Evolutionary conservation across 2,113 vertebrate genomes (phyloP).

Genomic region (Ictidomys tridecemlineatus): DNA sequence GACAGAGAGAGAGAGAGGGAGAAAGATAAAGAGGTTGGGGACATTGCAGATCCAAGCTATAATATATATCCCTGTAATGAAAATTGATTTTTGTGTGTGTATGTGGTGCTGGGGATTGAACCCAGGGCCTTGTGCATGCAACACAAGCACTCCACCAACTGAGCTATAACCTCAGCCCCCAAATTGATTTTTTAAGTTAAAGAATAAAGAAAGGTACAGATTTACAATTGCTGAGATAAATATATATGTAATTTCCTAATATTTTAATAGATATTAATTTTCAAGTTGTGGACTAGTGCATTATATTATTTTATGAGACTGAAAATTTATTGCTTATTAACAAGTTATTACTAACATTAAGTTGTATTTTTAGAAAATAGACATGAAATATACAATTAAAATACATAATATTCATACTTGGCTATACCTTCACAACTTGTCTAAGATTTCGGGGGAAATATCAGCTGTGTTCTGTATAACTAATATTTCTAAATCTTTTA

Average conservation of each 20-base stretch:
- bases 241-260: not conserved
- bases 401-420: slow-evolving; percentile 40
- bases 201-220: not conserved
- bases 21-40: not conserved
- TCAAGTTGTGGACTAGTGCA: not conserved
- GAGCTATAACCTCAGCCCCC: not conserved
- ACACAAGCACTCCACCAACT: no score
- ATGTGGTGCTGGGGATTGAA: no score
- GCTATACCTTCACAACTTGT: slow-evolving; percentile 35
- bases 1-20: no score
- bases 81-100: not conserved
- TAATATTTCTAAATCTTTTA: slow-evolving; percentile 39
- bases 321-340: not conserved
- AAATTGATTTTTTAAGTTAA: not conserved
- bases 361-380: not conserved
- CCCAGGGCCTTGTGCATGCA: no score
- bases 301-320: slow-evolving; percentile 29
- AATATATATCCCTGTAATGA: not conserved
- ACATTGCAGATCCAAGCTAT: not conserved
- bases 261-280: slow-evolving; percentile 53
- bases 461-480: not conserved
- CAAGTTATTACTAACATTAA: slow-evolving; percentile 43
- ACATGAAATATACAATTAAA: not conserved
- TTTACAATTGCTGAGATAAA: not conserved
- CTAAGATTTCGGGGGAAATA: not conserved